Evolutionary conservation across 1,140 invertebrate species (phyloP).

Genomic region (Argopecten irradians): DNA sequence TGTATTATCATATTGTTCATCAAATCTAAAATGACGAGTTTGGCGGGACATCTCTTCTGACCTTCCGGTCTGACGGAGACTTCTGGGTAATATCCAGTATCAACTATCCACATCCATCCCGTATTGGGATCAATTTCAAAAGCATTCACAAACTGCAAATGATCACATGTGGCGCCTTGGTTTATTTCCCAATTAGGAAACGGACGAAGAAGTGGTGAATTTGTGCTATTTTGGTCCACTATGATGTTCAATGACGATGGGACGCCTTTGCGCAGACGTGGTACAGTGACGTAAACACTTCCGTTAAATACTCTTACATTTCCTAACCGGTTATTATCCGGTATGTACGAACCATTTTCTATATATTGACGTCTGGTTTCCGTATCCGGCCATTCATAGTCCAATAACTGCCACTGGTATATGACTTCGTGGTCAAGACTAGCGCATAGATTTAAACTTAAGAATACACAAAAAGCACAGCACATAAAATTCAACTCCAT

Average conservation of each 20-base stretch:
- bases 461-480: neutral
- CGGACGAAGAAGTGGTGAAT: slow-evolving; percentile 51
- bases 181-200: slow-evolving; percentile 64
- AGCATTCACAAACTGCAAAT: slow-evolving; percentile 63
- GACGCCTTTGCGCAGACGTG: slow-evolving; percentile 55
- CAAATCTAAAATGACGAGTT: slow-evolving; percentile 64
- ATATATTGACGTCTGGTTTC: neutral
- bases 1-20: slow-evolving; percentile 47
- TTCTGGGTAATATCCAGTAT: slow-evolving; percentile 47
- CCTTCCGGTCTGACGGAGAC: slow-evolving; percentile 38
- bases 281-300: slow-evolving; percentile 59
- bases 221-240: neutral
- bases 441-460: neutral
- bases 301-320: slow-evolving; percentile 46
- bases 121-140: slow-evolving; percentile 65
- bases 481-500: neutral
- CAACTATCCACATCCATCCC: slow-evolving; percentile 67
- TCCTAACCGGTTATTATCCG: neutral
- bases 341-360: neutral
- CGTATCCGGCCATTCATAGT: slow-evolving; percentile 31
- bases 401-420: slow-evolving; percentile 17
- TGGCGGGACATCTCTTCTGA: slow-evolving; percentile 52
- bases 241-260: slow-evolving; percentile 54
- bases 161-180: slow-evolving; percentile 55
- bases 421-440: neutral